A percentile compares a stretch with the other conserved stretches of the same genome.
phyloP scores from a whole-genome alignment of 1,140 invertebrate genomes.

The Lordiphosa clarofinis region DNA sequence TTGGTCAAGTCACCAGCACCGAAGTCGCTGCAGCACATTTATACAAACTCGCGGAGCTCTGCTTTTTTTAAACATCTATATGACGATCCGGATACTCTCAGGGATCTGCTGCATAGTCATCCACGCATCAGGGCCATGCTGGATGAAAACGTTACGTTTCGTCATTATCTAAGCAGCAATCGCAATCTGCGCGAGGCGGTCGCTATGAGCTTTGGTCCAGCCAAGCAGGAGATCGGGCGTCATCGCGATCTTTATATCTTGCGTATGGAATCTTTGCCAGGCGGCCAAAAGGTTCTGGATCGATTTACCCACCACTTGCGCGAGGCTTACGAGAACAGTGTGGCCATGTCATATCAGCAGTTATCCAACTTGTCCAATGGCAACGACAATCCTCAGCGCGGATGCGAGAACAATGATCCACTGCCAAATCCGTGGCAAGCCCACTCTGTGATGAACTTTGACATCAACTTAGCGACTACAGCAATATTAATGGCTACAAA shows the following conservation, averaged over 20 bases:
- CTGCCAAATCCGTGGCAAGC: slow-evolving; percentile 54
- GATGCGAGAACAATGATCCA: slow-evolving; percentile 41
- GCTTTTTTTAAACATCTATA: slow-evolving; percentile 12
- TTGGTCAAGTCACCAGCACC: no score
- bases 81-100: slow-evolving; percentile 16
- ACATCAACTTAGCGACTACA: background rate
- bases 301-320: slow-evolving; percentile 20
- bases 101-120: slow-evolving; percentile 28
- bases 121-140: slow-evolving; percentile 23
- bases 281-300: slow-evolving; percentile 19
- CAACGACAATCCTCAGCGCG: slow-evolving; percentile 39
- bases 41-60: background rate
- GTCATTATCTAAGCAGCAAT: slow-evolving; percentile 47
- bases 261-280: slow-evolving; percentile 48
- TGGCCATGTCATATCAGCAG: slow-evolving; percentile 34
- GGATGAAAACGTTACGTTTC: slow-evolving; percentile 28
- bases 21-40: background rate
- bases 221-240: slow-evolving; percentile 41
- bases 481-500: background rate
- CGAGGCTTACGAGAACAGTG: slow-evolving; percentile 37
- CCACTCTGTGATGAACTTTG: no score
- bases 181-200: slow-evolving; percentile 44
- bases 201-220: slow-evolving; percentile 26
- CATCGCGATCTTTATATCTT: slow-evolving; percentile 37
- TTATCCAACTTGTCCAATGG: background rate